phyloP scores from a whole-genome alignment of 2,113 vertebrate genomes.

The Ceyx cyanopectus region DNA sequence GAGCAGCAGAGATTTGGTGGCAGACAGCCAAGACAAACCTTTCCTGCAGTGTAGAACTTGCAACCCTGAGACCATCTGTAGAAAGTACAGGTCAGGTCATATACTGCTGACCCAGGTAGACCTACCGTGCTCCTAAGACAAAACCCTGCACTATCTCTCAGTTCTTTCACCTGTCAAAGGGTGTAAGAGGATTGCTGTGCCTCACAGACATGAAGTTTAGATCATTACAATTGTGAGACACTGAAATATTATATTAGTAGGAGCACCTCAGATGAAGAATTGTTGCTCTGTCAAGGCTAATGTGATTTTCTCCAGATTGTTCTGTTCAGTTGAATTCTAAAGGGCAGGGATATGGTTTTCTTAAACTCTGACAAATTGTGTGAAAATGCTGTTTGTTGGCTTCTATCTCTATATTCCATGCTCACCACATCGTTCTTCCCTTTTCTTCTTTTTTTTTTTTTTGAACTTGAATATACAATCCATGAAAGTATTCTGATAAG shows the following conservation, averaged over 20 bases:
- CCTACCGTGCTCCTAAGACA: not conserved
- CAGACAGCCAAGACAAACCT: not conserved
- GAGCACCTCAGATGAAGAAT: conserved; percentile 1
- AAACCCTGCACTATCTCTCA: not conserved
- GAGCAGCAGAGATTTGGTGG: not conserved
- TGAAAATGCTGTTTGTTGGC: not conserved
- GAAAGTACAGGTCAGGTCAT: not conserved
- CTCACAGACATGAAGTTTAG: not conserved
- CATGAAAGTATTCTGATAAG: not conserved
- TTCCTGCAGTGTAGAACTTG: not conserved
- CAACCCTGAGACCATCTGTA: not conserved
- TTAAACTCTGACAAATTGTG: not conserved
- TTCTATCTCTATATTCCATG: not conserved
- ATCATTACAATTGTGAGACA: not conserved
- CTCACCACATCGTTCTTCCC: not conserved
- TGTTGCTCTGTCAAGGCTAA: conserved; percentile 29
- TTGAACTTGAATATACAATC: not conserved
- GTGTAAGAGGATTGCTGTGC: not conserved
- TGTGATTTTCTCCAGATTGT: not conserved
- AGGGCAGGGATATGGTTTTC: not conserved
- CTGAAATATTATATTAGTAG: not conserved
- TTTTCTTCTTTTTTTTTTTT: conserved; percentile 2
- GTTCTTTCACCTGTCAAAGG: not conserved
- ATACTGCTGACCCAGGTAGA: not conserved
- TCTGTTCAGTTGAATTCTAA: not conserved